These are phyloP conservation scores for Psilanteris sp. DNA, from an alignment of 1,140 invertebrate species.

Conservation along the genomic window DNA sequence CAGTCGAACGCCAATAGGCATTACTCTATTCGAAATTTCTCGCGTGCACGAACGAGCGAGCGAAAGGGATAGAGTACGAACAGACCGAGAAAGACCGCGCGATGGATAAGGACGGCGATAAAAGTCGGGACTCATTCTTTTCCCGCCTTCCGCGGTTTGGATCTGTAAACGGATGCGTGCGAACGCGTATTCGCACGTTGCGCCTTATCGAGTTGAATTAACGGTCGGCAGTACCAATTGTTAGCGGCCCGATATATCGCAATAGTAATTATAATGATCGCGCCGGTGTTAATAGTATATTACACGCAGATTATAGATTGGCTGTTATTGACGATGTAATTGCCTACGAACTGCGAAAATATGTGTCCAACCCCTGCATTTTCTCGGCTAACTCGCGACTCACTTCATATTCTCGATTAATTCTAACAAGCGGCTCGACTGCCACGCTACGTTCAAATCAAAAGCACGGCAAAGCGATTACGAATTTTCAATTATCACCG, in stretches of 20 bases:
- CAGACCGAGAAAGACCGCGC: conserved; percentile 12
- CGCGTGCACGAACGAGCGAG: conserved; percentile 48
- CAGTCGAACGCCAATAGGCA: conserved; percentile 67
- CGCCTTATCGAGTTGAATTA: conserved; percentile 57
- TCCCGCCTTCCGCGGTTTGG: conserved; percentile 58
- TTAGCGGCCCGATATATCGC: conserved; percentile 62
- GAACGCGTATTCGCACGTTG: conserved; percentile 60
- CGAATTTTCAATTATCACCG: too few species aligned
- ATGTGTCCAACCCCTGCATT: conserved; percentile 4
- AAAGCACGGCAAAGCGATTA: too few species aligned
- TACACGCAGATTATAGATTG: conserved; percentile 58
- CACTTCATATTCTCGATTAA: too few species aligned
- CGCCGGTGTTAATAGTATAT: conserved; percentile 54
- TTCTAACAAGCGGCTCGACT: too few species aligned
- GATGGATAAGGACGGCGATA: conserved; percentile 36
- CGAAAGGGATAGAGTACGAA: conserved; percentile 20
- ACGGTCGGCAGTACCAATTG: conserved; percentile 61
- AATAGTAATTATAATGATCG: conserved; percentile 63
- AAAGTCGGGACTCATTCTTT: conserved; percentile 40
- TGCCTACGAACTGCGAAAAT: conserved; percentile 48
- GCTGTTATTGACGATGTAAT: conserved; percentile 62
- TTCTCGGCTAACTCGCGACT: background rate
- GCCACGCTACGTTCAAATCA: too few species aligned
- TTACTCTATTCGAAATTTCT: conserved; percentile 70
- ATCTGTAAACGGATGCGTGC: conserved; percentile 60